A percentile compares a stretch with the other conserved stretches of the same genome.
Evolutionary conservation across 2,113 vertebrate genomes (phyloP).

Genomic region (Cacatua alba): DNA sequence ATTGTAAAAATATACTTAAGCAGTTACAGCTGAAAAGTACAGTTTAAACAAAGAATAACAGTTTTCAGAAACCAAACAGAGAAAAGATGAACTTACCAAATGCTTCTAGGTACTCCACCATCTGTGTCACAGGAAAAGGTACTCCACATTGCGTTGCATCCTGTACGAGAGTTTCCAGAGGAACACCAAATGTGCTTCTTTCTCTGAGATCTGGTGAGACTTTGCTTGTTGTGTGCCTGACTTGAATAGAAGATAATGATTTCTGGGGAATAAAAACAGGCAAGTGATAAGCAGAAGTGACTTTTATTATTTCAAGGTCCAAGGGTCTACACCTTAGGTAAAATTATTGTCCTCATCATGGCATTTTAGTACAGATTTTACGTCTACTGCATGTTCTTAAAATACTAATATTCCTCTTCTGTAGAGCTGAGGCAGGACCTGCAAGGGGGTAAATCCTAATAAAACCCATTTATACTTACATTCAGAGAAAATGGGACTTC

Average conservation of each 20-base stretch:
- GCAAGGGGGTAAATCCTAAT: not conserved
- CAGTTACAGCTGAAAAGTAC: not conserved
- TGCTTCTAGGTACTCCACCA: constrained; percentile 79
- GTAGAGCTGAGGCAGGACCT: not conserved
- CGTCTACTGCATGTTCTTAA: not conserved
- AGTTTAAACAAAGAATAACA: not conserved
- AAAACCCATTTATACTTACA: not conserved
- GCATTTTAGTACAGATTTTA: not conserved
- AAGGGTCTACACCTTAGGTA: not conserved
- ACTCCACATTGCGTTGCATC: constrained; percentile 40
- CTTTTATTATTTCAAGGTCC: not conserved
- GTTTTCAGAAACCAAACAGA: not conserved
- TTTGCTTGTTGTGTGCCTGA: constrained; percentile 45
- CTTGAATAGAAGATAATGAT: constrained; percentile 51
- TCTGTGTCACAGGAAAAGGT: constrained; percentile 74
- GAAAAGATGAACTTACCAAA: constrained; percentile 63
- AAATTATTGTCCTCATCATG: not conserved
- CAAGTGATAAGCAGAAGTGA: not conserved
- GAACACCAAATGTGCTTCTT: constrained; percentile 68
- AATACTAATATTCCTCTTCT: not conserved
- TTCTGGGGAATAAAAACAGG: constrained; percentile 43
- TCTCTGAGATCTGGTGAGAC: constrained; percentile 27
- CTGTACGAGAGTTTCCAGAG: constrained; percentile 65
- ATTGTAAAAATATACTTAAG: not conserved
- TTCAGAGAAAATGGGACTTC: not conserved